Evolutionary conservation across 2,797 vertebrate species (phyloP), one percentile per base, ranked within the genome.

Genomic region (Gymnothorax javanicus): DNA sequence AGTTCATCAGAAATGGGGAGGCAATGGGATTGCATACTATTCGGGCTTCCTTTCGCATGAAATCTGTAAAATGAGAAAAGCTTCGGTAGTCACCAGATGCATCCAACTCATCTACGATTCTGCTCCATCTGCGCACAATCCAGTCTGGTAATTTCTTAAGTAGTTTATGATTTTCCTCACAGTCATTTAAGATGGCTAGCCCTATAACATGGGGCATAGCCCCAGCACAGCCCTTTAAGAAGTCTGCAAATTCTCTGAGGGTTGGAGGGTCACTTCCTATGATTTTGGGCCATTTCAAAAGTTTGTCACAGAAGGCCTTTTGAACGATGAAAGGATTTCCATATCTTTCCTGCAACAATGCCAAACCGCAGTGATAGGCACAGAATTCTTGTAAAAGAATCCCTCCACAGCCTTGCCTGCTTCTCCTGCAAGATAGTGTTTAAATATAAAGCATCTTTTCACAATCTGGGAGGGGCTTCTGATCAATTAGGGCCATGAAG

Each of bases 321-420:
- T 43, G 33, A 43, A 43, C 69, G 69, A 27, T 62, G 2, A 91
- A 91, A 0, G 87, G 85, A 4, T 69, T 89, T 4, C 87, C 79
- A 23, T 86, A 88, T 12, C 88, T 71, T 3, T 89, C 85, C 62
- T 88, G 50, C 4, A 90, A 7, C 3, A 90, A 83, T 33, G 11
- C 1, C 85, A 84, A 90, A 8, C 82, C 85, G 3, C 86, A 75
- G 0, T 83, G 0, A 17, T 87, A 89, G 59, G 88, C 86, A 23
- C 90, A n/a, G 89, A 86, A 6, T 87, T 88, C 0, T 56, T 0
- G 1, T 84, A 90, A 9, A 91, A 90, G 23, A 90, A 90, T 4
- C 92, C 89, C 7, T 92, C 88, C 0, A 90, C 81, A 0, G 89
- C 88, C 1, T 87, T 92, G 0, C 75, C 60, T 77, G 88, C 89